phyloP scores from a whole-genome alignment of 2,113 vertebrate genomes.

The Xerus inauris region DNA sequence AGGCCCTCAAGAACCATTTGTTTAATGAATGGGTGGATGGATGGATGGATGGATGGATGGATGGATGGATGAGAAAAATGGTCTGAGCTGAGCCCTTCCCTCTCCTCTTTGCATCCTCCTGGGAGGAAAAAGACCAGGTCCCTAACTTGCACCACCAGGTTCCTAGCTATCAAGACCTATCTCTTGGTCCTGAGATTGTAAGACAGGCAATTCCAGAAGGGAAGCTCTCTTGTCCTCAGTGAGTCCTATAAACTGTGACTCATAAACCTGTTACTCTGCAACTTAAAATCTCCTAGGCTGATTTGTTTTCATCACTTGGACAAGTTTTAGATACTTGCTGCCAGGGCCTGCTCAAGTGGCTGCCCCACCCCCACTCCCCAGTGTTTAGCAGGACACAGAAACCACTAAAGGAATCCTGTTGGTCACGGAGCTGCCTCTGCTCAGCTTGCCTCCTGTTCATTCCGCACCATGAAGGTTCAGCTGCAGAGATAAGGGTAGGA shows the following conservation, averaged over 20 bases:
- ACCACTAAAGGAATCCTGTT: background rate
- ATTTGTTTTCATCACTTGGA: background rate
- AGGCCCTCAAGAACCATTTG: background rate
- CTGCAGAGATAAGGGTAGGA: background rate
- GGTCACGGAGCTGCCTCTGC: rapidly evolving
- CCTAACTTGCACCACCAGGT: background rate
- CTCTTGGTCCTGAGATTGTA: background rate
- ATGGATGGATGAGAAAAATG: background rate
- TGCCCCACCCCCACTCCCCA: rapidly evolving
- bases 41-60: background rate
- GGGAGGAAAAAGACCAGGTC: background rate
- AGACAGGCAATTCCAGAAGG: background rate
- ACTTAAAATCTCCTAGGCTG: background rate
- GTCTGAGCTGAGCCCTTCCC: background rate
- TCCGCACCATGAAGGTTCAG: rapidly evolving
- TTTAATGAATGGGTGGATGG: background rate
- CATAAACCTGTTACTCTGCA: background rate
- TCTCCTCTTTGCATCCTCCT: background rate
- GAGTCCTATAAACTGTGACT: background rate
- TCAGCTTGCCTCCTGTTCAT: background rate
- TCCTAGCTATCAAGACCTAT: background rate
- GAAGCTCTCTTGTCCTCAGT: background rate
- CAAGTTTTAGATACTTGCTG: background rate
- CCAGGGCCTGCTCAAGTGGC: rapidly evolving
- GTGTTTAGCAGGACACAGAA: background rate